These are phyloP conservation scores for Hirtodrosophila trivittata DNA, from an alignment of 2,888 invertebrate species.

Conservation along the genomic window DNA sequence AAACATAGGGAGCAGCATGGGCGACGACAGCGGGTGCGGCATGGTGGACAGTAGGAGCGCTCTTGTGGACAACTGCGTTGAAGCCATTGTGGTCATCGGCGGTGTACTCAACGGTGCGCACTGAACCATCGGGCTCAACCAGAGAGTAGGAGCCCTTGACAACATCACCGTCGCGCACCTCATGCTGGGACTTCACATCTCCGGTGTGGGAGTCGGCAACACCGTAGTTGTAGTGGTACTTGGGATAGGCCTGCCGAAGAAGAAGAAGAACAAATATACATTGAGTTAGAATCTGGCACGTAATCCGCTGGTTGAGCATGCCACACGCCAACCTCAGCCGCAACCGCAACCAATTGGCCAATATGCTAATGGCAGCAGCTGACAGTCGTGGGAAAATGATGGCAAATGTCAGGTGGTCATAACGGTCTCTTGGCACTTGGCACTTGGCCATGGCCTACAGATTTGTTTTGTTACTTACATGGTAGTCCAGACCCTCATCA, in stretches of 20 bases:
- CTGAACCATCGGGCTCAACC: conserved; percentile 84
- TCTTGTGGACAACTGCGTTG: conserved; percentile 84
- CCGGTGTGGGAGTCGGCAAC: conserved; percentile 83
- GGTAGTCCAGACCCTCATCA: conserved; percentile 83
- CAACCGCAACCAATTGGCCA: conserved; percentile 26
- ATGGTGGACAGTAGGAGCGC: conserved; percentile 82
- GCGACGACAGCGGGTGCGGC: conserved; percentile 70
- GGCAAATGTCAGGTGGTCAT: conserved; percentile 57
- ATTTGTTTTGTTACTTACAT: conserved; percentile 77
- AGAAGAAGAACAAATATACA: background rate
- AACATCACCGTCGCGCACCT: conserved; percentile 84
- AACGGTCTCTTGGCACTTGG: background rate
- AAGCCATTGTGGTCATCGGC: conserved; percentile 84
- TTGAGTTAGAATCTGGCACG: too few relatives aligned
- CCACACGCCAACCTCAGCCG: conserved; percentile 58
- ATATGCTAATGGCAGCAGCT: conserved; percentile 44
- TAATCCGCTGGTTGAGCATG: too few relatives aligned
- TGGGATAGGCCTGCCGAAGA: conserved; percentile 80
- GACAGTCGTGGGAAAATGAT: conserved; percentile 40
- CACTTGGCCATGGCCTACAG: conserved; percentile 31
- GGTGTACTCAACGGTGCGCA: conserved; percentile 84
- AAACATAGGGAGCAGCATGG: conserved; percentile 65
- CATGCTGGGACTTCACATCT: conserved; percentile 84
- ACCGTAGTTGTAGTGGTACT: conserved; percentile 84
- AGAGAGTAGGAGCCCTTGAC: conserved; percentile 84